A percentile compares a stretch with the other conserved stretches of the same genome.
These are phyloP conservation scores for Sebastes nivosus DNA, from an alignment of 2,797 vertebrate genomes.

Conservation along the genomic window DNA sequence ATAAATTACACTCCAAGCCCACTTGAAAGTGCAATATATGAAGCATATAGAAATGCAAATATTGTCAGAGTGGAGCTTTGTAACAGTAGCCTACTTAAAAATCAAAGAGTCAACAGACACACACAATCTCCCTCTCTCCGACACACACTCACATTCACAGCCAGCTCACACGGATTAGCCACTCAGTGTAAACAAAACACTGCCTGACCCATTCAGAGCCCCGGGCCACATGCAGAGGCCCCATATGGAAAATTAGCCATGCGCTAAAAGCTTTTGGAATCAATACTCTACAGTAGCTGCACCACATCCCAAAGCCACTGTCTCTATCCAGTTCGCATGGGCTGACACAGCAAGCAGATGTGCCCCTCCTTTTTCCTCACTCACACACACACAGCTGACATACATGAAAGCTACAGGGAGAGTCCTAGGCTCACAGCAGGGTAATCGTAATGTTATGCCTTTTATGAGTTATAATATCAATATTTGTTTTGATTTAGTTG, in stretches of 20 bases:
- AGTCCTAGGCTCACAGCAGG: constrained; percentile 5
- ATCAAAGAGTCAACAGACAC: neutral
- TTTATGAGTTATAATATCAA: constrained; percentile 40
- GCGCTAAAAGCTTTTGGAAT: constrained; percentile 76
- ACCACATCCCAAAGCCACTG: constrained; percentile 47
- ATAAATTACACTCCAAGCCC: neutral
- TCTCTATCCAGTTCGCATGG: constrained; percentile 44
- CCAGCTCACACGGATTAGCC: constrained; percentile 54
- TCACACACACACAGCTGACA: constrained; percentile 15
- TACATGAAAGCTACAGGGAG: constrained; percentile 5
- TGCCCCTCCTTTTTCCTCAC: neutral
- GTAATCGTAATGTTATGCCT: constrained; percentile 32
- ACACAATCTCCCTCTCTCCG: neutral
- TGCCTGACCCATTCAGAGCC: constrained; percentile 50
- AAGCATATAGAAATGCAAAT: neutral
- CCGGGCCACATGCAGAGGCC: constrained; percentile 55
- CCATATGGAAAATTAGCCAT: constrained; percentile 73
- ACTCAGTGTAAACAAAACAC: constrained; percentile 62
- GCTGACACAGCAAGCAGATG: constrained; percentile 54
- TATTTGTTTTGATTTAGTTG: constrained; percentile 42
- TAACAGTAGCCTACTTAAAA: neutral
- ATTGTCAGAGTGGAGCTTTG: neutral
- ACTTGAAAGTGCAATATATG: neutral
- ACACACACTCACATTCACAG: constrained; percentile 16
- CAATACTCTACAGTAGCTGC: constrained; percentile 72